These are phyloP conservation scores for Pygoscelis adeliae DNA, from an alignment of 2,113 vertebrate species.

Conservation along the genomic window DNA sequence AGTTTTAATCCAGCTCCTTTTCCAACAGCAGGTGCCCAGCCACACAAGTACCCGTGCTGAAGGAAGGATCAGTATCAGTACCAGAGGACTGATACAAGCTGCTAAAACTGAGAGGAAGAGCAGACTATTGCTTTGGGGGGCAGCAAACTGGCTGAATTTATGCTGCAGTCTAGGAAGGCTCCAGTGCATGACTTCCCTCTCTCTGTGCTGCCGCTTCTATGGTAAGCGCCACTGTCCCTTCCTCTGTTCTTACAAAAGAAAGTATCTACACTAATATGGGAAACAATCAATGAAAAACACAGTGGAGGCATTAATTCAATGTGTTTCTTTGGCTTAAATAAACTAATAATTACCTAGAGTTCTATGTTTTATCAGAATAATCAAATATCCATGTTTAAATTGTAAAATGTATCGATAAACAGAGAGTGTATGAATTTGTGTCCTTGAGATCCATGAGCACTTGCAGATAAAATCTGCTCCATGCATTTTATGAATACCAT, in stretches of 20 bases:
- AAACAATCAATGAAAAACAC: not conserved
- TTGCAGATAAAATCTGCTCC: not conserved
- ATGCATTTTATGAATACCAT: not conserved
- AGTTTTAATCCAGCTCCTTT: not conserved
- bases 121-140: not conserved
- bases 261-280: not conserved
- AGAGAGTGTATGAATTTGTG: not conserved
- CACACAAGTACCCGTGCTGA: not conserved
- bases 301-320: not conserved
- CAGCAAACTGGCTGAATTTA: not conserved
- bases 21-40: not conserved
- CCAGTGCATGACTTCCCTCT: not conserved
- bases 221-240: not conserved
- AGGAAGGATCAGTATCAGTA: not conserved
- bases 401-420: not conserved
- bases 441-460: not conserved
- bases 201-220: not conserved
- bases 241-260: not conserved
- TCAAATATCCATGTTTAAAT: not conserved
- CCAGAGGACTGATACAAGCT: not conserved
- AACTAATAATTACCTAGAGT: not conserved
- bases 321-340: not conserved
- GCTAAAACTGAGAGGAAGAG: not conserved
- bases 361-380: not conserved
- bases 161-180: not conserved